Evolutionary conservation across 1,140 invertebrate genomes (phyloP), one percentile per base, ranked within the genome.

Genomic region (Pteromalus puparum): DNA sequence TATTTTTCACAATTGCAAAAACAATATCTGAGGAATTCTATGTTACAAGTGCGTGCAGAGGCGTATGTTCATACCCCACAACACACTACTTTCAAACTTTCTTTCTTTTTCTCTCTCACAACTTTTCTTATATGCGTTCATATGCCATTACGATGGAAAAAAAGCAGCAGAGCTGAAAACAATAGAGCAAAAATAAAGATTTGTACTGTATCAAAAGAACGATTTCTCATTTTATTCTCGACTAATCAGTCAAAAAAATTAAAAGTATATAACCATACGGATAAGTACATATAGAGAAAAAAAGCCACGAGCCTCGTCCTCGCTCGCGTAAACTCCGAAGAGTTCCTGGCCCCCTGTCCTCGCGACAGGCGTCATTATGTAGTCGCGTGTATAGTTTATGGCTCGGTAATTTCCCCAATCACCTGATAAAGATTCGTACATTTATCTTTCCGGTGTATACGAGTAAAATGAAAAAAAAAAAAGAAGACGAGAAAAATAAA

Each of bases 271-370:
- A 75, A 75, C 46, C 12, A 28, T 24, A 73, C 9, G 73, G 46
- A 18, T 65, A n/a, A n/a, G n/a, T n/a, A n/a, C n/a, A 65, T 65
- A 30, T n/a, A 67, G 26, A 75, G 67, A 21, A 65, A 72, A 87
- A 65, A 61, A 82, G 72, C 65, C 76, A 80, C 68, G 77, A 86
- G 86, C 82, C 87, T 87, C 87, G 88, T 90, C 88, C 90, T 90
- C 89, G 86, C 90, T 89, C 88, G 89, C 87, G 84, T 77, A 88
- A 86, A 89, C 86, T 86, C 88, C 85, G 87, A 89, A 91, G 86
- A 91, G 90, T 91, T 91, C 90, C 90, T 91, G 87, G 88, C 87
- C 72, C 86, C 85, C 86, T 89, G 82, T 83, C 88, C 84, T 88
- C 87, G 83, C 86, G 87, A 86, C 88, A 89, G 88, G 86, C 85